phyloP scores from a whole-genome alignment of 1,140 invertebrate species.

The Drosophila elegans region DNA sequence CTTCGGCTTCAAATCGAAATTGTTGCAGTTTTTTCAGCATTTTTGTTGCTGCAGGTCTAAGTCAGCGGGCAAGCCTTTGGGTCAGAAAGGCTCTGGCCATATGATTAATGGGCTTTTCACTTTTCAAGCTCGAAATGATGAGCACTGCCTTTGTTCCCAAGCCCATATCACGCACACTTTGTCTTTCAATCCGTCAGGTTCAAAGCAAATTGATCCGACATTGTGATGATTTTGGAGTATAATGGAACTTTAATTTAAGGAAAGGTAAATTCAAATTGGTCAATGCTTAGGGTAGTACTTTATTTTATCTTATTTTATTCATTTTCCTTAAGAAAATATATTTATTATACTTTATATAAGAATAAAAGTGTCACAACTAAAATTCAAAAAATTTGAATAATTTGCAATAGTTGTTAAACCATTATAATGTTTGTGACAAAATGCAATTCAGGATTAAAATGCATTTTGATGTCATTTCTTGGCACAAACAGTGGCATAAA shows the following conservation, averaged over 20 bases:
- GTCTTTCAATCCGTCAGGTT: constrained; percentile 43
- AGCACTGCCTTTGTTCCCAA: constrained; percentile 48
- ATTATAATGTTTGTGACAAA: not conserved
- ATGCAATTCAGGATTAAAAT: not conserved
- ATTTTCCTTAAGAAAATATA: no score
- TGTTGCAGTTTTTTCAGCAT: constrained; percentile 69
- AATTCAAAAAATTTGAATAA: no score
- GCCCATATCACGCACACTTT: constrained; percentile 31
- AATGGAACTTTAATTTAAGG: not conserved
- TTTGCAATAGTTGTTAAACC: no score
- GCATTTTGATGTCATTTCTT: not conserved
- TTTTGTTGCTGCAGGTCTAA: constrained; percentile 19
- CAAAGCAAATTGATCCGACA: constrained; percentile 48
- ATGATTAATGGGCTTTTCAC: constrained; percentile 79
- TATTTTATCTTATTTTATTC: no score
- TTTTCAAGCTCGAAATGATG: constrained; percentile 64
- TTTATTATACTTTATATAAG: no score
- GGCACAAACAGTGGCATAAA: not conserved
- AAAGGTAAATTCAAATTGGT: no score
- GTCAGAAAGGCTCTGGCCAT: constrained; percentile 54
- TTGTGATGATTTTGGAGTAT: not conserved
- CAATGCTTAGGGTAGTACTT: no score
- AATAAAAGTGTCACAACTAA: no score
- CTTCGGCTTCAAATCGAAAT: constrained; percentile 55
- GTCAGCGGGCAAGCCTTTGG: constrained; percentile 22